phyloP scores from a whole-genome alignment of 2,797 vertebrate species.

The Semotilus atromaculatus region DNA sequence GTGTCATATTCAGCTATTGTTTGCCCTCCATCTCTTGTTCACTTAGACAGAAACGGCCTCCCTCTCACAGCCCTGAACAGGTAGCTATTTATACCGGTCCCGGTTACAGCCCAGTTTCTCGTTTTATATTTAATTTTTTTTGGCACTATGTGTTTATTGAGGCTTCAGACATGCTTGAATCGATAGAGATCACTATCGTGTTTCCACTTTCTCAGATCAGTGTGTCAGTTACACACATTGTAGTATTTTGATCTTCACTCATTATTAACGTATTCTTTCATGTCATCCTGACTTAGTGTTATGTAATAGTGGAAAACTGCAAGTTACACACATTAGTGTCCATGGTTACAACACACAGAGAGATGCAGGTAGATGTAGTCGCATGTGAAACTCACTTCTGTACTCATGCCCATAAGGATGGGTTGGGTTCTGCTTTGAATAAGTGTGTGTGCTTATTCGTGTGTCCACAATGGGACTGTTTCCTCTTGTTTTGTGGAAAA shows the following conservation, averaged over 20 bases:
- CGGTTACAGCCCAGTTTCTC: not conserved
- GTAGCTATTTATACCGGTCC: not conserved
- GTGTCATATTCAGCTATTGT: slow-evolving; percentile 47
- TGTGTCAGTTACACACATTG: not conserved
- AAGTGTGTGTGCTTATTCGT: slow-evolving; percentile 14
- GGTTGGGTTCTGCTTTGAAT: slow-evolving; percentile 36
- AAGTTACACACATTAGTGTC: slow-evolving; percentile 27
- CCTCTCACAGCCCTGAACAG: slow-evolving; percentile 20
- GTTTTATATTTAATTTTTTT: not conserved
- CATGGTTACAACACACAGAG: slow-evolving; percentile 15
- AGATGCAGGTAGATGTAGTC: slow-evolving; percentile 10
- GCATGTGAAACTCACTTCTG: slow-evolving; percentile 33
- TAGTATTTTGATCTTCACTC: not conserved
- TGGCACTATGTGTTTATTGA: not conserved
- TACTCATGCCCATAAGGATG: slow-evolving; percentile 5
- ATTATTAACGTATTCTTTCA: not conserved
- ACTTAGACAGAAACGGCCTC: slow-evolving; percentile 2
- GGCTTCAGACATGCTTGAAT: not conserved
- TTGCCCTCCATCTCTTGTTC: slow-evolving; percentile 23
- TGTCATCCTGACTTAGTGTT: not conserved
- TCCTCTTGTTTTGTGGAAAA: slow-evolving; percentile 24
- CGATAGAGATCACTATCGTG: not conserved
- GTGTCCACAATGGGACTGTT: not conserved
- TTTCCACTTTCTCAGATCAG: not conserved
- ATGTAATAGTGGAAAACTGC: slow-evolving; percentile 2